Base-by-base conservation (phyloP, 2,888 invertebrate genomes). In the Calameuta pallipes region DNA sequence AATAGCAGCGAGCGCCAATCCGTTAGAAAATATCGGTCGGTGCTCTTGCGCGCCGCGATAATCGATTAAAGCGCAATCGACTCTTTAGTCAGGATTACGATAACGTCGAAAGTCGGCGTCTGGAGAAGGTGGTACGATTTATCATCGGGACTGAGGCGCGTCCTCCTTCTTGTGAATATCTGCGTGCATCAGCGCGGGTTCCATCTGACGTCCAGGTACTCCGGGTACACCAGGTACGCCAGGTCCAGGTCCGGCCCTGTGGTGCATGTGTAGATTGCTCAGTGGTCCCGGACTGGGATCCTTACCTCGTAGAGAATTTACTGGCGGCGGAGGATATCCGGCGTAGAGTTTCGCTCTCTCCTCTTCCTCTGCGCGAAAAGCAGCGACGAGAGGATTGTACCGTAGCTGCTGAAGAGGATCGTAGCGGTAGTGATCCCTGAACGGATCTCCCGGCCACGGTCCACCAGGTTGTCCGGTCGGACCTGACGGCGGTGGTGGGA, bases 381-480 rank as follows among this genome's bases (percentile, higher is more conserved):
- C 96, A 86, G 96, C 96, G 92, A 97, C 94, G 56, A 97, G 92
- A 33, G 96, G 96, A 90, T 96, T 96, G 90, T 96, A 96, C 78
- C 96, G 94, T 90, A 95, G 92, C 77, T 91, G 92, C 78, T 91
- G 92, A 82, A 96, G 93, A 70, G 95, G 95, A 89, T 95, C 95
- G 87, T 94, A 94, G 68, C 94, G 91, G 91, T 95, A 96, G 41
- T 94, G 93, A 87, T 94, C 93, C 76, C 95, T 94, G 92, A 95
- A 96, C 15, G 95, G 95, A 91, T 95, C 95, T 13, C 94, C 93
- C 1, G 94, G 93, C 85, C 94, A 93, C 74, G 94, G 93, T 75
- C 93, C 93, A 78, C 94, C 93, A 85, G 94, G 94, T 82, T 92
- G 92, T 35, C 92, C 92, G 1, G 91, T 82, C 0, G 92, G 92